Base-by-base conservation (phyloP, 2,113 vertebrate genomes). In the Callionymus lyra region DNA sequence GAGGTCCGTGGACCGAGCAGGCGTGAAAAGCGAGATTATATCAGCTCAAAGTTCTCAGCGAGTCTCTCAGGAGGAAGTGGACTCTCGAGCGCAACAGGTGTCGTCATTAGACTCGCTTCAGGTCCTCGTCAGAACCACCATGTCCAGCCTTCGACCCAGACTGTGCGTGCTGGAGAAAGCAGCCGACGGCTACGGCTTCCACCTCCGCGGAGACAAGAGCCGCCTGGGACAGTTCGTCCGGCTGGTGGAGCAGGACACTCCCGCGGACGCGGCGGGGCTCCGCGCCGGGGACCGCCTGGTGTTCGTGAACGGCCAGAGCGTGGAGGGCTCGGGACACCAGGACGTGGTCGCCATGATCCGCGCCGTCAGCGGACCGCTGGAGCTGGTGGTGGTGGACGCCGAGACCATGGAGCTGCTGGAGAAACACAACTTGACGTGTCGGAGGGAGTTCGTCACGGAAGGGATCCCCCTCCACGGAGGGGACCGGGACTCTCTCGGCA, bases 321-420 rank as follows among this genome's bases (percentile, higher is more conserved):
- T 98, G 63, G 90, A 91, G 70, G 80, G 80, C 42, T 91, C 91
- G 71, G 88, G 87, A 39, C 94, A 98, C 69, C 92, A 96, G 80
- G 89, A 93, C 52, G 94, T 96, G 54, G 94, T 98, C 44, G 77
- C 78, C 56, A 82, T 83, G 49, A 98, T 98, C 72, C 85, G 90
- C 6, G 84, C 78, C 1, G 80, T 87, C 3, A 8, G 38, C n/a
- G 85, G 74, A 0, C 40, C 68, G 2, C 82, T 95, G 16, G 85
- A 88, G 54, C 86, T 98, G 2, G 74, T 95, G 51, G 94, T 98
- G 34, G 79, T 91, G 32, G 90, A 93, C 52, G 16, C 53, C 2
- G 85, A 81, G 1, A 81, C 89, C 1, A 79, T 82, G 4, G 84
- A 88, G 59, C 77, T 82, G 47, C 81, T 92, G 38, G 60, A 63